Base-by-base conservation (phyloP, 2,797 vertebrate genomes). In the Anolis apletophallus region DNA sequence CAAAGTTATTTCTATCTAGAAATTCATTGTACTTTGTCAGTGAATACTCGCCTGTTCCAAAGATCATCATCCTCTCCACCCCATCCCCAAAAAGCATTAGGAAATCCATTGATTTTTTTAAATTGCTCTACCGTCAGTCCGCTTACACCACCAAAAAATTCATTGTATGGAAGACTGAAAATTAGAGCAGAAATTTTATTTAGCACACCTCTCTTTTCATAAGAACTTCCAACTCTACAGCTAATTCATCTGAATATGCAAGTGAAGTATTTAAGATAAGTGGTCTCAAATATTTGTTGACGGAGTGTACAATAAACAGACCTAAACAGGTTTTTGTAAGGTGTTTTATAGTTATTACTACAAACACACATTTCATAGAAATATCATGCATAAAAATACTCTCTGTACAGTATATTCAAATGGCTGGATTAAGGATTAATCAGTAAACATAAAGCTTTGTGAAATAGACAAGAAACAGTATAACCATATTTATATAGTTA, bases 11-110 rank as follows among this genome's bases (percentile, higher is more conserved):
- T 78, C 64, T 26, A 71, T 76, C 34, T 84, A 64, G 16, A n/a
- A 55, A 21, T 1, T 26, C 34, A 52, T 23, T 11, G 17, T 76
- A 76, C 40, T 50, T 52, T 46, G 64, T 64, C 57, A 19, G 40
- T 75, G 29, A 67, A 32, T 21, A 52, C 29, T 46, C 98, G 94
- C 98, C 98, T 98, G 96, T 99, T 98, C 98, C 98, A 99, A 87
- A 99, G 97, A 95, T 99, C 98, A 0, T 99, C 98, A 0, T 99
- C 98, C 93, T 99, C 98, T 2, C 98, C 98, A 1, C 98, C 99
- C 99, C 99, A 99, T 88, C 99, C 99, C 99, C 99, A 99, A 96
- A 99, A 99, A 1, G 97, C 99, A 21, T 99, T 99, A 32, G 99
- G 98, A 94, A 99, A 99, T 85, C 99, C 99, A 3, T 99, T 99